Evolutionary conservation across 2,797 vertebrate genomes (phyloP), one percentile per base, ranked within the genome.

Genomic region (Pangasius djambal): DNA sequence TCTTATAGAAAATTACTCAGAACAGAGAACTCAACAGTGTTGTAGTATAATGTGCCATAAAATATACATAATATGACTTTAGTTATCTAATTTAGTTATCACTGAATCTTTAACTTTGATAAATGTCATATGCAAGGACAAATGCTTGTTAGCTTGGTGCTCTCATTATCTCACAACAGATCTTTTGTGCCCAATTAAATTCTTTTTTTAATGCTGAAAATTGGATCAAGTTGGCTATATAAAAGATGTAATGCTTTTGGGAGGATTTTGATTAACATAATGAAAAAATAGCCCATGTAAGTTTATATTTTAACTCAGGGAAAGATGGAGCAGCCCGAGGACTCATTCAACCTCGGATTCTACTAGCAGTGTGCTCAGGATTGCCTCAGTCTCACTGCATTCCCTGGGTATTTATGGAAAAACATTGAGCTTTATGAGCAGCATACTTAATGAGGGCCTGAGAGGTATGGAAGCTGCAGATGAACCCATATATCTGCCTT

Each of bases 261-360:
- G 90, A 94, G 93, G 94, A 93, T 95, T 96, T 95, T 96, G 94
- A 96, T 96, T 96, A 96, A 95, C 95, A 95, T 96, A 95, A 96
- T 96, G 94, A 94, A 94, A 96, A 92, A 96, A 95, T 94, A 94
- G 93, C 94, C 92, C 92, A 92, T 90, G 88, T 95, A 94, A 96
- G 82, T 96, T 96, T 95, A 95, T 96, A 95, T 96, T 96, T 93
- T 93, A 95, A 95, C 95, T 95, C 94, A 94, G 93, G 95, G 93
- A 93, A 93, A 94, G 95, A 95, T 94, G 95, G 95, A 96, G 95
- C 93, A 95, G 96, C 96, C 95, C 61, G 94, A 96, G 96, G 96
- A 96, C 95, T 95, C 95, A 94, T 95, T 96, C 95, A 95, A 96
- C 96, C 96, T 96, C 95, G 94, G 93, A 95, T 96, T 96, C 93